phyloP scores from a whole-genome alignment of 1,140 invertebrate genomes.

The Thaumetopoea pityocampa region DNA sequence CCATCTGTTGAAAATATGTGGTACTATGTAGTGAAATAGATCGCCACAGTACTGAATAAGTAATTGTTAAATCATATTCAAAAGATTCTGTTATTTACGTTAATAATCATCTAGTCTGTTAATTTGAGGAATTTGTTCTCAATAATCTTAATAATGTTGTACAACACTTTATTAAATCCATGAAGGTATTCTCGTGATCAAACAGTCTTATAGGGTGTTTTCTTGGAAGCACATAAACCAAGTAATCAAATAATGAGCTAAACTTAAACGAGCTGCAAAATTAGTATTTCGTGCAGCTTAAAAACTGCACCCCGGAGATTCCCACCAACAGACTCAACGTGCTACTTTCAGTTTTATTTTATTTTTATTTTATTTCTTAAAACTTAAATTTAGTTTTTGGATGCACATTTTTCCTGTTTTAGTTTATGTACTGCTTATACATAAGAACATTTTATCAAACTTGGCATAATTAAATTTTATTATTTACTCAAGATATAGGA shows the following conservation, averaged over 20 bases:
- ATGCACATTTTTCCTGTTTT: constrained; percentile 29
- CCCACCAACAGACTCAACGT: constrained; percentile 51
- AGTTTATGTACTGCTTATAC: constrained; percentile 23
- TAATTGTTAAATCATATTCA: no score
- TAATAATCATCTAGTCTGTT: no score
- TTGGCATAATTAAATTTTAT: constrained; percentile 10
- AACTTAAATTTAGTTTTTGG: constrained; percentile 41
- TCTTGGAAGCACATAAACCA: constrained; percentile 31
- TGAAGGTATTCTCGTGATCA: no score
- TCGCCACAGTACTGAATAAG: no score
- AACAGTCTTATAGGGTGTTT: no score
- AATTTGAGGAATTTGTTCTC: no score
- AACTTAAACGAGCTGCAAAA: constrained; percentile 63
- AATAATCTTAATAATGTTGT: no score
- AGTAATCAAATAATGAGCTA: constrained; percentile 62
- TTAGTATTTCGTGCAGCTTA: constrained; percentile 62
- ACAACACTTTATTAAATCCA: no score
- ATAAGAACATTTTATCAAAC: constrained; percentile 19
- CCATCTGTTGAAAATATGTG: no score
- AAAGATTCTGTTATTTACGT: no score
- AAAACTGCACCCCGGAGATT: constrained; percentile 60
- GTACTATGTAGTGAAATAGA: no score
- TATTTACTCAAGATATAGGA: constrained; percentile 2
- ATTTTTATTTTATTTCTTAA: constrained; percentile 41
- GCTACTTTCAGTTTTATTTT: constrained; percentile 41